Percentiles rank a stretch among this genome's conserved stretches.
Evolutionary conservation across 2,113 vertebrate species (phyloP).

Genomic region (Oncorhynchus nerka): DNA sequence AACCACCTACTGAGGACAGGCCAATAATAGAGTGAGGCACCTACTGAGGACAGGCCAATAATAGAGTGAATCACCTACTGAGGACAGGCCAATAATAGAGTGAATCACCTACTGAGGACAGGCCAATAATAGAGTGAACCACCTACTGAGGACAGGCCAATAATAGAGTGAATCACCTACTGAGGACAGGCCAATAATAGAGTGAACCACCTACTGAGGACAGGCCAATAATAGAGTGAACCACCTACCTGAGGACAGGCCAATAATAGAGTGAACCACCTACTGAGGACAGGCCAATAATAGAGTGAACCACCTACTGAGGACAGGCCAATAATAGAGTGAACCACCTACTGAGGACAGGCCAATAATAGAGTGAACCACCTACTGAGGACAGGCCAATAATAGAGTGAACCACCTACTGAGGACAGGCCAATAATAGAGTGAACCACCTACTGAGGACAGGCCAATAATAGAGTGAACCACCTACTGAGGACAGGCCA

Average conservation of each 20-base stretch:
- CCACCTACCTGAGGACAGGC: constrained; percentile 55
- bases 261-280: constrained; percentile 48
- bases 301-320: constrained; percentile 56
- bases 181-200: neutral
- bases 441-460: constrained; percentile 54
- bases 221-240: neutral
- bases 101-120: constrained; percentile 54
- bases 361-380: constrained; percentile 12
- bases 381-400: constrained; percentile 38
- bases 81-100: neutral
- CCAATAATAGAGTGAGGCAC: neutral
- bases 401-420: constrained; percentile 56
- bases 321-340: neutral
- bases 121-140: neutral
- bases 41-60: neutral
- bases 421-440: neutral
- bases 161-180: constrained; percentile 54
- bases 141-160: constrained; percentile 51
- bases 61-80: constrained; percentile 56
- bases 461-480: neutral
- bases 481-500: constrained; percentile 52
- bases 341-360: constrained; percentile 54
- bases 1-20: constrained; percentile 54
- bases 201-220: constrained; percentile 54
- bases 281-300: neutral